Evolutionary conservation across 1,140 invertebrate species (phyloP), one percentile per base, ranked within the genome.

Genomic region (Ptiloglossa arizonensis): DNA sequence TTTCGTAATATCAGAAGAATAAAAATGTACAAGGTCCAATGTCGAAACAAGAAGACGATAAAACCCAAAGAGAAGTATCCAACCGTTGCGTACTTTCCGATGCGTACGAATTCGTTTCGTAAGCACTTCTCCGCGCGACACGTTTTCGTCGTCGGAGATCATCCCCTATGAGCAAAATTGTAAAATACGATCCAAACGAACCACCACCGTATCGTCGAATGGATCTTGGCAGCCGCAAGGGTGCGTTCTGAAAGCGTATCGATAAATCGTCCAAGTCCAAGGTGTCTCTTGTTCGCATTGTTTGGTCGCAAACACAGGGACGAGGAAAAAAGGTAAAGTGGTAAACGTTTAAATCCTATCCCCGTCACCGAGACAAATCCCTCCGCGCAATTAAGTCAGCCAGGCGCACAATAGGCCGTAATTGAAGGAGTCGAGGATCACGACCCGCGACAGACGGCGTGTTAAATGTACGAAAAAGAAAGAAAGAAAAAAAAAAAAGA

Each of bases 401-500:
- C 19, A 27, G 27, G 22, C 6, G n/a, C 62, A 79, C 80, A 82
- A 82, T 82, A 27, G 80, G 24, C 60, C 19, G 15, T 78, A 71
- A 81, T 71, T 81, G 77, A 57, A 24, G 70, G 44, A 54, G 48
- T 56, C 69, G 44, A 67, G 69, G 75, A 63, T 78, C 75, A 66
- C 50, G 24, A 50, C 8, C 70, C 24, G 60, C 64, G 69, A 64
- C 64, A 70, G n/a, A 77, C 52, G 74, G 50, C 35, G 19, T 1
- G 66, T 80, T 85, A 81, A 85, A 83, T 79, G 67, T 50, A 70
- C 59, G 48, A 71, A 80, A 78, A 84, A 71, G 24, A 71, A 27
- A 19, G 4, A 48, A 19, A 44, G 11, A 57, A 29, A 24, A 79
- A 80, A 80, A 78, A 56, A n/a, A n/a, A n/a, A n/a, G n/a, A n/a